These are phyloP conservation scores for Orius insidiosus DNA, from an alignment of 1,140 invertebrate genomes.

Conservation along the genomic window DNA sequence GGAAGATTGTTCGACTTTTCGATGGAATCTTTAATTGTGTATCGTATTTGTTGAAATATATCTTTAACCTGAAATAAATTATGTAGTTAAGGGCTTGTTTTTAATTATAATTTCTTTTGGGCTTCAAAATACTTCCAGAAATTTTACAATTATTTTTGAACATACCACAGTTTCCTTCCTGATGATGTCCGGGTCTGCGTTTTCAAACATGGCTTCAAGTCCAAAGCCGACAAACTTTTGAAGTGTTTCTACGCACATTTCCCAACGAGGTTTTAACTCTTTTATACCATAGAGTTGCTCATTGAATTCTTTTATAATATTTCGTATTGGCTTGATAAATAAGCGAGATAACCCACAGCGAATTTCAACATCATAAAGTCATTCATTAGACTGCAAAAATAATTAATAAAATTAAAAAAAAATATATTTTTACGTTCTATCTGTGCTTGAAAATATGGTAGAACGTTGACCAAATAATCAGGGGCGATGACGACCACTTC, in stretches of 20 bases:
- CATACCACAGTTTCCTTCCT: constrained; percentile 18
- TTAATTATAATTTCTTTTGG: too few species aligned
- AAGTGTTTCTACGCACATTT: constrained; percentile 34
- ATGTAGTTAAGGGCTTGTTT: too few species aligned
- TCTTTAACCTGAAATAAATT: constrained; percentile 23
- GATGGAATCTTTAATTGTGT: constrained; percentile 20
- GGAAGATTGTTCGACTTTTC: constrained; percentile 18
- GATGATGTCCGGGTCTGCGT: constrained; percentile 14
- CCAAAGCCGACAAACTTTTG: constrained; percentile 34
- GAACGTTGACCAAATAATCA: constrained; percentile 35
- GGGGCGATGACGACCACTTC: constrained; percentile 33
- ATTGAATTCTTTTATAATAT: constrained; percentile 32
- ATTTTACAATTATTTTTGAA: too few species aligned
- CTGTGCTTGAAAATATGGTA: constrained; percentile 35
- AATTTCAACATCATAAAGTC: constrained; percentile 43
- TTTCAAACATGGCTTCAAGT: constrained; percentile 32
- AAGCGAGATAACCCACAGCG: constrained; percentile 34
- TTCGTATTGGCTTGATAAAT: constrained; percentile 35
- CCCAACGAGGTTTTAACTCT: constrained; percentile 34
- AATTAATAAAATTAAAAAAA: not conserved
- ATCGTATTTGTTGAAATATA: constrained; percentile 25
- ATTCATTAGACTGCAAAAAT: constrained; percentile 31
- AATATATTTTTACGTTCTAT: constrained; percentile 26
- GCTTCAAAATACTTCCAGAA: too few species aligned
- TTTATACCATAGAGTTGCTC: constrained; percentile 31